A percentile compares a stretch with the other conserved stretches of the same genome.
Evolutionary conservation across 2,888 invertebrate species (phyloP).

Genomic region (Smittia sp.): DNA sequence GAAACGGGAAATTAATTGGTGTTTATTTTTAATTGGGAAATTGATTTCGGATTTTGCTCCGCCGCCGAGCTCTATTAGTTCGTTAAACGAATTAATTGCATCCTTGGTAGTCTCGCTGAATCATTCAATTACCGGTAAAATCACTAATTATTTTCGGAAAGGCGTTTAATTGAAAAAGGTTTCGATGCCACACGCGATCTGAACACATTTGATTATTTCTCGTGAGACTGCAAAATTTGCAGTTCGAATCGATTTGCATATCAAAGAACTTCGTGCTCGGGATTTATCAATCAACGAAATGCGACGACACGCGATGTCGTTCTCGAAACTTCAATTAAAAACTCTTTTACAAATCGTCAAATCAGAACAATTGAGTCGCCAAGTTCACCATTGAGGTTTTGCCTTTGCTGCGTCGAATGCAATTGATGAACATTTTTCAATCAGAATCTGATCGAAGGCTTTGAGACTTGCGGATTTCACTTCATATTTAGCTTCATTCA

Average conservation of each 20-base stretch:
- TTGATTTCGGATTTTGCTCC: slow-evolving; percentile 32
- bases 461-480: too few species aligned
- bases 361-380: too few species aligned
- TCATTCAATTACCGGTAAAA: slow-evolving; percentile 15
- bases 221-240: not conserved
- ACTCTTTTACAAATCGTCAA: too few species aligned
- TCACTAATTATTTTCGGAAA: not conserved
- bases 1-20: slow-evolving; percentile 37
- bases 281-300: slow-evolving; percentile 5
- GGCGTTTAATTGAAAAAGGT: not conserved
- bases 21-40: slow-evolving; percentile 40
- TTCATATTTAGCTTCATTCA: too few species aligned
- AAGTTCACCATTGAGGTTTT: too few species aligned
- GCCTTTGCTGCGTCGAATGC: too few species aligned
- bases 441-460: too few species aligned
- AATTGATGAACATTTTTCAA: too few species aligned
- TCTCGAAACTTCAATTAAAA: slow-evolving; percentile 1
- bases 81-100: slow-evolving; percentile 6
- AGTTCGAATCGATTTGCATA: not conserved
- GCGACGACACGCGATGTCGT: slow-evolving; percentile 1
- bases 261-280: slow-evolving; percentile 24
- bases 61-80: not conserved
- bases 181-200: not conserved
- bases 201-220: slow-evolving; percentile 18
- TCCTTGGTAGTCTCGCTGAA: not conserved